phyloP scores from a whole-genome alignment of 2,888 invertebrate genomes.

The Pyrochroa serraticornis region DNA sequence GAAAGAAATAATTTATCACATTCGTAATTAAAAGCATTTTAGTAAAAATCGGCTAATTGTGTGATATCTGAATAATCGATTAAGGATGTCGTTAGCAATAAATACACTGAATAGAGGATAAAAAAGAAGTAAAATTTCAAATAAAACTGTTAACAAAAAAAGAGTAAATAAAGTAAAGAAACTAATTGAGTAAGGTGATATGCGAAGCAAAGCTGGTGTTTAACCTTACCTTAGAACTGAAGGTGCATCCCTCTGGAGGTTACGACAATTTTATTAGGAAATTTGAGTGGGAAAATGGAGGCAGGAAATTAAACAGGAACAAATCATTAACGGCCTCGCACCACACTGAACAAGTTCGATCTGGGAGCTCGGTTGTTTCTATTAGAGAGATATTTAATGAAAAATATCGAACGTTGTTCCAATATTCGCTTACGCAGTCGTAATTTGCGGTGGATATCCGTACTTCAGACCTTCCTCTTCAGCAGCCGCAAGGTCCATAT shows the following conservation, averaged over 20 bases:
- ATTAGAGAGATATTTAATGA: not conserved
- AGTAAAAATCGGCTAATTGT: no score
- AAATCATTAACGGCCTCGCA: not conserved
- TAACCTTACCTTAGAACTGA: not conserved
- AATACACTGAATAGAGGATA: conserved; percentile 21
- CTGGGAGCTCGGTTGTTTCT: not conserved
- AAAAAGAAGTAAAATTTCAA: no score
- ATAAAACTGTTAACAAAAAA: conserved; percentile 11
- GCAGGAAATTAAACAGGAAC: not conserved
- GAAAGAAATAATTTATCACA: no score
- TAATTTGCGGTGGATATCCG: conserved; percentile 4
- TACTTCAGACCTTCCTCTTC: not conserved
- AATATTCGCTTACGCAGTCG: not conserved
- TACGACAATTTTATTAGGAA: no score
- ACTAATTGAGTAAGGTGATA: not conserved
- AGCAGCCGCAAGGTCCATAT: not conserved
- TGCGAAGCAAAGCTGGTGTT: conserved; percentile 5
- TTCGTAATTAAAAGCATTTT: no score
- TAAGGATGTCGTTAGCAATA: no score
- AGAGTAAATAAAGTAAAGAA: conserved; percentile 13
- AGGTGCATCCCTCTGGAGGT: no score
- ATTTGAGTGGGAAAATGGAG: not conserved
- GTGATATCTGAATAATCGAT: no score
- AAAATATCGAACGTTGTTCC: not conserved
- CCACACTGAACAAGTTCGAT: not conserved